These are phyloP conservation scores for Dromococcyx pavoninus DNA, from an alignment of 2,797 vertebrate genomes.

Conservation along the genomic window DNA sequence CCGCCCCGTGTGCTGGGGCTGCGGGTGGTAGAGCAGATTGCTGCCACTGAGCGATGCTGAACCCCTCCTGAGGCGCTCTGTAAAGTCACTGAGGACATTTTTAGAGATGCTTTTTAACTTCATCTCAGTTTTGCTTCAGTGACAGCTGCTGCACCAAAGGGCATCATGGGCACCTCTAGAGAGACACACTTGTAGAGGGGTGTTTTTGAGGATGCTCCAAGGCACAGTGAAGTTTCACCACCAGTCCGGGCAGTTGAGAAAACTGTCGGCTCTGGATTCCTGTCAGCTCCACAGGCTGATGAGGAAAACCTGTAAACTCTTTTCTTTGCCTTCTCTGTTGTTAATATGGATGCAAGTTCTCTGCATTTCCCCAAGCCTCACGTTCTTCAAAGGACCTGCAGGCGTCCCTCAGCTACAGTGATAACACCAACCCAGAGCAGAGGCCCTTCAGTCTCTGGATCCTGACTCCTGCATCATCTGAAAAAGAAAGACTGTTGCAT, in stretches of 20 bases:
- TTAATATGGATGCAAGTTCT: neutral
- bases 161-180: fast-evolving
- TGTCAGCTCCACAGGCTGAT: neutral
- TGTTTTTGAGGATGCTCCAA: neutral
- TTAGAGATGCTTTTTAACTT: neutral
- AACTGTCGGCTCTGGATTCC: neutral
- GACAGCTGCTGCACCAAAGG: neutral
- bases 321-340: neutral
- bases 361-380: neutral
- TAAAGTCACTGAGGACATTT: neutral
- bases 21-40: fast-evolving
- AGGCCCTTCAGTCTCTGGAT: neutral
- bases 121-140: too few species aligned
- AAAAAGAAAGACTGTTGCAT: neutral
- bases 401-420: too few species aligned
- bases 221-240: fast-evolving
- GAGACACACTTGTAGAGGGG: neutral
- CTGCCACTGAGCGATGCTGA: neutral
- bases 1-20: neutral
- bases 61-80: neutral
- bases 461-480: neutral
- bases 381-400: neutral
- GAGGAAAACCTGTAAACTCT: neutral
- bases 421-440: neutral
- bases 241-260: neutral